Evolutionary conservation across 2,888 invertebrate species (phyloP), one percentile per base, ranked within the genome.

Genomic region (Hermaeophaga mercurialis): DNA sequence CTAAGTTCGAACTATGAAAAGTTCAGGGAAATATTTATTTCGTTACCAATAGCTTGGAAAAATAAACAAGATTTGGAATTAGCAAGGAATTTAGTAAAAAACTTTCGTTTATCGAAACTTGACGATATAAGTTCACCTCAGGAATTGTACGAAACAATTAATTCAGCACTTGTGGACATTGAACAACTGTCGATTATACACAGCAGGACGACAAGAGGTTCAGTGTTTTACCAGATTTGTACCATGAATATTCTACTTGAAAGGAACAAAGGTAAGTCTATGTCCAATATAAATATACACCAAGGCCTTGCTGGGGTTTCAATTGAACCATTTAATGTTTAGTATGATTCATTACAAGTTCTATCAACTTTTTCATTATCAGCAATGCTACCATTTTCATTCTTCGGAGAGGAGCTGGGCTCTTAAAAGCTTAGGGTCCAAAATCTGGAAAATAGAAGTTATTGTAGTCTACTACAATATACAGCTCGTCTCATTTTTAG

Each of bases 201-300:
- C 67, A 67, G 75, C 8, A 44, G 66, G 3, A 79, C 81, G 0
- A 81, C 80, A 2, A 66, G 72, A 1, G 80, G 80, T 0, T 83
- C 83, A 56, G 75, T 82, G 0, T 75, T 78, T 52, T 82, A 80
- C 46, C 85, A 87, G 70, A 74, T 83, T 4, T 68, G 85, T 1
- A 79, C 81, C 1, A 82, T 86, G 80, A 74, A 72, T 17, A 70
- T 84, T 6, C 70, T 86, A 22, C 66, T 82, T 15, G 83, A 82
- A 66, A 80, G 81, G 18, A 74, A 74, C 38, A 63, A 78, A 60
- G 81, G 83, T 82, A 54, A 47, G 44, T n/a, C n/a, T n/a, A n/a
- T n/a, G n/a, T n/a, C n/a, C n/a, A n/a, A n/a, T n/a, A n/a, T n/a
- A n/a, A n/a, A n/a, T n/a, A n/a, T n/a, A n/a, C n/a, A n/a, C n/a